Conservation (phyloP, 1,140 invertebrate genomes). For the Cydia pomonella region DNA sequence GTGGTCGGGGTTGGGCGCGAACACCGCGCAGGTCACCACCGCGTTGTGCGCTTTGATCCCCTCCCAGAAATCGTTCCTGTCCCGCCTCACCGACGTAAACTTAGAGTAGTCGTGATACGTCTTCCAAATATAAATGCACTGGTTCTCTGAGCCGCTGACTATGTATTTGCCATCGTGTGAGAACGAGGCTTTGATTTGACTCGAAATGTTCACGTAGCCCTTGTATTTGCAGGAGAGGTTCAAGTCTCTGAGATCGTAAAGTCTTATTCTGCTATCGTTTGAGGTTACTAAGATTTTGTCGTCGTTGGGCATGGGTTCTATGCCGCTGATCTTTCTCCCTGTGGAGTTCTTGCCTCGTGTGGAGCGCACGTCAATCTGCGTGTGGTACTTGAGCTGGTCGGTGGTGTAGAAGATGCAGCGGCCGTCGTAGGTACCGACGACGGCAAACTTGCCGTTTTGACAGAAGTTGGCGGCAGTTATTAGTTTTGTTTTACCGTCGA, state of each 20-base stretch:
- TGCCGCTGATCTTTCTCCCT: conserved; percentile 97
- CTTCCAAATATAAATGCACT: conserved; percentile 98
- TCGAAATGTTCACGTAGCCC: conserved; percentile 96
- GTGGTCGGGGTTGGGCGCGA: conserved; percentile 96
- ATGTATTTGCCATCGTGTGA: conserved; percentile 98
- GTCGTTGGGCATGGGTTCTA: conserved; percentile 97
- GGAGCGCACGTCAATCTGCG: conserved; percentile 97
- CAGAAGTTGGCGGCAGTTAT: conserved; percentile 99
- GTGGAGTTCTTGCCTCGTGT: conserved; percentile 96
- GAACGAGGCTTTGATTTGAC: conserved; percentile 98
- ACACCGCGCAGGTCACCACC: conserved; percentile 97
- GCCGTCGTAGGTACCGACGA: conserved; percentile 99
- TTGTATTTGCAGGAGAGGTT: conserved; percentile 98
- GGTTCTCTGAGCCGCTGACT: conserved; percentile 98
- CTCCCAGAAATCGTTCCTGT: conserved; percentile 99
- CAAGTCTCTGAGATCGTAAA: conserved; percentile 98
- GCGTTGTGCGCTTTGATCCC: conserved; percentile 98
- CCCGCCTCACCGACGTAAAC: conserved; percentile 95
- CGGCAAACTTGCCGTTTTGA: conserved; percentile 98
- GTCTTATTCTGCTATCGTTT: conserved; percentile 97
- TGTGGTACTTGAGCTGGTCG: conserved; percentile 99
- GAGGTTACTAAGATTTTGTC: conserved; percentile 99
- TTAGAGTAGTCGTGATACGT: conserved; percentile 98
- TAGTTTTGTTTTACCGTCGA: conserved; percentile 95
- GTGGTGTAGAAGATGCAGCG: conserved; percentile 99